These are phyloP conservation scores for Mormyrus lacerda DNA, from an alignment of 2,113 vertebrate species.

Conservation along the genomic window DNA sequence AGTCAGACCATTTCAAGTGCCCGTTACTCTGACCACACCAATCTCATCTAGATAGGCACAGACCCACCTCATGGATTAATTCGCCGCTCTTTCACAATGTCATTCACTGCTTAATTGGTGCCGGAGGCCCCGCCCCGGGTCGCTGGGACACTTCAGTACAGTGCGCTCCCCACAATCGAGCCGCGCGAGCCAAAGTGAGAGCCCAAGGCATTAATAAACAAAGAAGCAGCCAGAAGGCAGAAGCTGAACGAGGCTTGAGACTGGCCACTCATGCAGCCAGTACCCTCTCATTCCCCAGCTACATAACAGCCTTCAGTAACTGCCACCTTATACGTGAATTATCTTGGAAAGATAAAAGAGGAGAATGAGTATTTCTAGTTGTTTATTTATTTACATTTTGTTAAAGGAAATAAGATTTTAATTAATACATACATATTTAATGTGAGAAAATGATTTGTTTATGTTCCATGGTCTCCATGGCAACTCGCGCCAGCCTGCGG, in stretches of 20 bases:
- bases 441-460: conserved; percentile 33
- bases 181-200: background rate
- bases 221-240: background rate
- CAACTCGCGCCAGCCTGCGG: conserved; percentile 12
- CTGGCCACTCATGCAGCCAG: background rate
- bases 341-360: conserved; percentile 33
- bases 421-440: conserved; percentile 41
- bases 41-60: conserved; percentile 1
- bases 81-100: background rate
- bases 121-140: background rate
- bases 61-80: conserved; percentile 17
- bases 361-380: conserved; percentile 28
- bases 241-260: background rate
- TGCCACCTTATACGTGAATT: conserved; percentile 28
- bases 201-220: background rate
- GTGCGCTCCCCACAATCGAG: background rate
- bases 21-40: background rate
- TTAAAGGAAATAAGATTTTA: conserved; percentile 26
- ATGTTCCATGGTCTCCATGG: conserved; percentile 30
- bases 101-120: background rate
- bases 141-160: background rate
- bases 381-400: conserved; percentile 14
- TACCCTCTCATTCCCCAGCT: background rate
- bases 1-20: conserved; percentile 26
- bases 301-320: conserved; percentile 16